A percentile compares a stretch with the other conserved stretches of the same genome.
Evolutionary conservation across 2,797 vertebrate species (phyloP).

Genomic region (Sebastolobus alascanus): DNA sequence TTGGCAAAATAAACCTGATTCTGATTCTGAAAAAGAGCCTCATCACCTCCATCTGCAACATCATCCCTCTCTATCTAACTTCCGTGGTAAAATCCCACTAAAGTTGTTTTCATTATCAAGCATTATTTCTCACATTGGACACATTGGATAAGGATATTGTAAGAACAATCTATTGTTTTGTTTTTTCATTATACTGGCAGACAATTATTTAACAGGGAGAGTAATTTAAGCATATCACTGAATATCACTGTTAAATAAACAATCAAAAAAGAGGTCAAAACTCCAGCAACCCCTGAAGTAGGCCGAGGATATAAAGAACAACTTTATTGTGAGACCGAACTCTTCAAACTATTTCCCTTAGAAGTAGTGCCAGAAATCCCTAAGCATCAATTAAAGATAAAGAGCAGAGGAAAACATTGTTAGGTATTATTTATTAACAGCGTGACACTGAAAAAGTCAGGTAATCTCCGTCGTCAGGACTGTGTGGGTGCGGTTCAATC

Average conservation of each 20-base stretch:
- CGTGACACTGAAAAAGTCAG: not conserved
- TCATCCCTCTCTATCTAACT: too few species aligned
- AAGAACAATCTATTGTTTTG: not conserved
- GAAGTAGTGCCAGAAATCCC: too few species aligned
- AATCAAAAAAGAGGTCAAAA: not conserved
- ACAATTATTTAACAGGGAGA: not conserved
- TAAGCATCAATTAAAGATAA: not conserved
- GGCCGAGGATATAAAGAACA: too few species aligned
- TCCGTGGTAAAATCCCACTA: too few species aligned
- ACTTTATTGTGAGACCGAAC: too few species aligned
- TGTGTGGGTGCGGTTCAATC: too few species aligned
- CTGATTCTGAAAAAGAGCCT: too few species aligned
- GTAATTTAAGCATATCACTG: not conserved
- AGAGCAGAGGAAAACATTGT: not conserved
- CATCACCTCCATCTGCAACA: too few species aligned
- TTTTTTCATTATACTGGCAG: not conserved
- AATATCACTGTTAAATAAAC: not conserved
- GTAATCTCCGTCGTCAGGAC: not conserved
- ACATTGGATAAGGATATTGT: not conserved
- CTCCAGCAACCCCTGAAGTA: accelerated
- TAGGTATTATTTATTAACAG: not conserved
- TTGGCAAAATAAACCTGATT: too few species aligned
- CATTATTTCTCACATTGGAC: too few species aligned
- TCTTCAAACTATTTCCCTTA: too few species aligned
- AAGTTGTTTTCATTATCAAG: too few species aligned